phyloP scores from a whole-genome alignment of 2,113 vertebrate species.

The Apus apus region DNA sequence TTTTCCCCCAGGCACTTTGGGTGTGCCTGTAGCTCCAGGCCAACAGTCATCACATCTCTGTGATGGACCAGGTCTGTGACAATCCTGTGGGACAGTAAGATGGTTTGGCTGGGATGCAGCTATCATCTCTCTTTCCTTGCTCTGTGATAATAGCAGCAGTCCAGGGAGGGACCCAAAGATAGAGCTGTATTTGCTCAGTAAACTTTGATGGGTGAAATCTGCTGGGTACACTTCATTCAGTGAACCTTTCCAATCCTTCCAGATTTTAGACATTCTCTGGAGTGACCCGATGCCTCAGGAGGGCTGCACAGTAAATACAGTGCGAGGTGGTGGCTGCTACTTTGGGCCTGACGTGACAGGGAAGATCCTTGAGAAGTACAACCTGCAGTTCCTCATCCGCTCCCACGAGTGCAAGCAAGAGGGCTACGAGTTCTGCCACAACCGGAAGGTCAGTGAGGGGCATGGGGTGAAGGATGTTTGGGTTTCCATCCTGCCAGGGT shows the following conservation, averaged over 20 bases:
- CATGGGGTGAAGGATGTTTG: fast-evolving
- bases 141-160: background rate
- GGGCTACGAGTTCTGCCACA: constrained; percentile 92
- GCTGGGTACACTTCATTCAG: background rate
- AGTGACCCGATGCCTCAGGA: constrained; percentile 90
- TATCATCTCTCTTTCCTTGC: background rate
- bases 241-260: background rate
- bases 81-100: background rate
- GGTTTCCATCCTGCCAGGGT: background rate
- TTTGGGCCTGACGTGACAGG: constrained; percentile 90
- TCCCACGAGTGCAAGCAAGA: constrained; percentile 95
- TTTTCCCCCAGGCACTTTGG: background rate
- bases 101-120: background rate
- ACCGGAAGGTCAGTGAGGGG: constrained; percentile 74
- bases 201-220: background rate
- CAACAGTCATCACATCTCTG: background rate
- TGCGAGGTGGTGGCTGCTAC: constrained; percentile 90
- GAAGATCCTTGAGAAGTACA: constrained; percentile 80
- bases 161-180: background rate
- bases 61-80: background rate
- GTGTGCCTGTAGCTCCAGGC: background rate
- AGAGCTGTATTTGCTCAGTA: background rate
- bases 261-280: constrained; percentile 91
- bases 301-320: constrained; percentile 84
- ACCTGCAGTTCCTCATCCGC: constrained; percentile 87